Conservation (phyloP, 2,113 vertebrate genomes). For the Gobius niger region DNA sequence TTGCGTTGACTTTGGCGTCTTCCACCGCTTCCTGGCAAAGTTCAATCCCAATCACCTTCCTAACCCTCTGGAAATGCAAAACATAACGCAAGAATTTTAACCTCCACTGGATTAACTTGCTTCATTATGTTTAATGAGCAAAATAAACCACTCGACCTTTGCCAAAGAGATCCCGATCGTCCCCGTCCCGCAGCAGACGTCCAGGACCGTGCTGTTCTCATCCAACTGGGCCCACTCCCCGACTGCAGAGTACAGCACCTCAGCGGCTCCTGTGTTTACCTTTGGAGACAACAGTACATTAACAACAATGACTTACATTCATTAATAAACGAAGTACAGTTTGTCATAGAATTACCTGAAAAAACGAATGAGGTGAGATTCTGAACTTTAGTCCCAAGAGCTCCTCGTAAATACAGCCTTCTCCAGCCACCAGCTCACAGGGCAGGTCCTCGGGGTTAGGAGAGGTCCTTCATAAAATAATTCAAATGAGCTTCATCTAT, state of each 20-base stretch:
- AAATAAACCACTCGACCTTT: slow-evolving; percentile 66
- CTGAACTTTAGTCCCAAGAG: slow-evolving; percentile 89
- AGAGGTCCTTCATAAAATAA: slow-evolving; percentile 78
- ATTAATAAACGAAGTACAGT: neutral
- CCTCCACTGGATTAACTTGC: neutral
- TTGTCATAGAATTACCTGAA: slow-evolving; percentile 80
- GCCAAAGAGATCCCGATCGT: slow-evolving; percentile 96
- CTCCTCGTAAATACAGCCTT: slow-evolving; percentile 87
- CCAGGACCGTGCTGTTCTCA: slow-evolving; percentile 83
- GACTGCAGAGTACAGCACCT: slow-evolving; percentile 88
- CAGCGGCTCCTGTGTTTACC: slow-evolving; percentile 92
- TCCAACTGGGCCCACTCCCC: slow-evolving; percentile 89
- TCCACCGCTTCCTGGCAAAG: slow-evolving; percentile 92
- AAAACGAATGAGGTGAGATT: slow-evolving; percentile 96
- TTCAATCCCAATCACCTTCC: slow-evolving; percentile 94
- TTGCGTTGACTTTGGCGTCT: slow-evolving; percentile 88
- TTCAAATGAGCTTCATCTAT: neutral
- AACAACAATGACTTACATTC: neutral
- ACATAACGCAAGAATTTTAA: neutral
- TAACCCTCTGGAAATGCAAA: slow-evolving; percentile 80
- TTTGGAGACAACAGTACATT: slow-evolving; percentile 37
- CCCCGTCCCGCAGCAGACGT: slow-evolving; percentile 94
- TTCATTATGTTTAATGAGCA: neutral
- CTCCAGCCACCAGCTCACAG: slow-evolving; percentile 87
- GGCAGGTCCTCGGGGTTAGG: slow-evolving; percentile 87